These are phyloP conservation scores for Benthochromis sp. DNA, from an alignment of 2,113 vertebrate genomes.

Conservation along the genomic window DNA sequence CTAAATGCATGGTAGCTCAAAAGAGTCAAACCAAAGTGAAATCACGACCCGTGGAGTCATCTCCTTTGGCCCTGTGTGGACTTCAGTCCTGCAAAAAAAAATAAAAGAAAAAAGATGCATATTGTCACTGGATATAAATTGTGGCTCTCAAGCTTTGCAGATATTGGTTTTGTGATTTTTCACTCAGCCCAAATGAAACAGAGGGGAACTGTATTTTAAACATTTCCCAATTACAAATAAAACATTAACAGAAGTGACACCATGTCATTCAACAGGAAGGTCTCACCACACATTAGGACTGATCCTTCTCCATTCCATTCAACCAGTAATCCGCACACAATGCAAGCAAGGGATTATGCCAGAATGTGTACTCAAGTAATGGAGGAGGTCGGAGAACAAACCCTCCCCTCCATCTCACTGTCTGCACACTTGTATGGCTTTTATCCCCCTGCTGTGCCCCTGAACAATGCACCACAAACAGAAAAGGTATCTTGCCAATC, in stretches of 20 bases:
- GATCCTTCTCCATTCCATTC: constrained; percentile 6
- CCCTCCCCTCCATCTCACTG: neutral
- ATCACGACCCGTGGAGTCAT: neutral
- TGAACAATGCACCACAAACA: constrained; percentile 60
- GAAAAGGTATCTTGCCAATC: constrained; percentile 5
- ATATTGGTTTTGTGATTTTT: neutral
- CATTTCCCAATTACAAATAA: neutral
- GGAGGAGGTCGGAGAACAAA: constrained; percentile 3
- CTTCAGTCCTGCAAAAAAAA: neutral
- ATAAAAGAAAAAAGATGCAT: neutral
- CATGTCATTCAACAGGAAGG: neutral
- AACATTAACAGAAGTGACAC: neutral
- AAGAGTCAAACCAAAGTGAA: neutral
- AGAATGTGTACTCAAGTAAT: constrained; percentile 56
- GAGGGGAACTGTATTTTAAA: neutral
- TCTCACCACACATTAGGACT: constrained; percentile 16
- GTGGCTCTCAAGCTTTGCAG: no score
- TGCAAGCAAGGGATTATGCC: constrained; percentile 23
- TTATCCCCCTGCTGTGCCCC: constrained; percentile 29
- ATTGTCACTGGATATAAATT: neutral
- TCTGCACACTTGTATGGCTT: neutral
- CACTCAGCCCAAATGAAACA: neutral
- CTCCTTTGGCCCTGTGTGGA: neutral
- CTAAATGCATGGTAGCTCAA: neutral
- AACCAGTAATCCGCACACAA: constrained; percentile 48